Conservation (phyloP, 2,888 invertebrate species). For the Scaptodrosophila latifasciaeformis region DNA sequence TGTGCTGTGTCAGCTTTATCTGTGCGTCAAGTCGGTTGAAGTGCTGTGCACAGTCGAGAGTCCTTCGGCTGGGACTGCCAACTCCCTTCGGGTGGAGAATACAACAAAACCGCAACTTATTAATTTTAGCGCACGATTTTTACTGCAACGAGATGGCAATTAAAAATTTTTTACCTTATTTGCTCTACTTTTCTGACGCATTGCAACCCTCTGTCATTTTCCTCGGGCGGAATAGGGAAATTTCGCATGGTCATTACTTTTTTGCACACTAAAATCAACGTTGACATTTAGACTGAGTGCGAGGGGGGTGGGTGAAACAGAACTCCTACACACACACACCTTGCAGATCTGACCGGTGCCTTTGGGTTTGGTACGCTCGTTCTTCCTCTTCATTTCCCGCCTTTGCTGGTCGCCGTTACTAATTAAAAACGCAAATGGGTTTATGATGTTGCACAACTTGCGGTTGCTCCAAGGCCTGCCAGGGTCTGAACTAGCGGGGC, state of each 20-base stretch:
- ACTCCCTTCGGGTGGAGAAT: too few relatives aligned
- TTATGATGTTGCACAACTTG: conserved; percentile 69
- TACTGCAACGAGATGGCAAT: conserved; percentile 48
- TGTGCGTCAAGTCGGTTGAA: background rate
- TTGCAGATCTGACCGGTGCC: too few relatives aligned
- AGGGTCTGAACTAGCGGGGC: background rate
- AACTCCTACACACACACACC: too few relatives aligned
- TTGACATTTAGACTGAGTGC: conserved; percentile 7
- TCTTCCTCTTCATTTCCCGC: too few relatives aligned
- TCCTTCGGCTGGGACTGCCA: background rate
- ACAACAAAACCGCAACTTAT: conserved; percentile 52
- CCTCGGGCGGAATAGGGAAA: conserved; percentile 29
- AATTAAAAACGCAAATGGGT: conserved; percentile 70
- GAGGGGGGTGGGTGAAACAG: too few relatives aligned
- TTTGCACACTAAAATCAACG: conserved; percentile 10
- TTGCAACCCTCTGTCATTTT: conserved; percentile 22
- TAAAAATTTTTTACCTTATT: conserved; percentile 64
- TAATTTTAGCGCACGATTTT: conserved; percentile 39
- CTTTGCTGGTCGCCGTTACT: conserved; percentile 54
- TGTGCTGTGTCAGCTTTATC: background rate
- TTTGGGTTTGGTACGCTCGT: too few relatives aligned
- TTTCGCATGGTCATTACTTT: conserved; percentile 61
- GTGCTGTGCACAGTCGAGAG: background rate
- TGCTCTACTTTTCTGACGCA: conserved; percentile 46
- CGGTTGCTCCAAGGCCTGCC: conserved; percentile 22